A percentile compares a stretch with the other conserved stretches of the same genome.
These are phyloP conservation scores for Agrochola circellaris DNA, from an alignment of 2,888 invertebrate genomes.

Conservation along the genomic window DNA sequence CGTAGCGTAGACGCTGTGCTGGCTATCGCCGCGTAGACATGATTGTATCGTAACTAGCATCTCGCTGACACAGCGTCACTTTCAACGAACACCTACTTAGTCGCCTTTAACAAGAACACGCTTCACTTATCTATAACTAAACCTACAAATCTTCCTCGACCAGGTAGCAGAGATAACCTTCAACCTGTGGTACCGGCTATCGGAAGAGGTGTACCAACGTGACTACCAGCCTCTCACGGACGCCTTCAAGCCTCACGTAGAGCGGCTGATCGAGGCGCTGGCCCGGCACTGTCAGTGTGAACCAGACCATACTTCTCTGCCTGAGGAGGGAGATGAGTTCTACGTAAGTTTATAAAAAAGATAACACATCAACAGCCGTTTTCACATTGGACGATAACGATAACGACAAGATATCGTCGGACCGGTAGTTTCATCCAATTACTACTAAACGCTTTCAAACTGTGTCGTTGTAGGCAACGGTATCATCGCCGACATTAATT, in stretches of 20 bases:
- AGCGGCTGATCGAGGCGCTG: constrained; percentile 96
- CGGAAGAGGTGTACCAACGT: constrained; percentile 97
- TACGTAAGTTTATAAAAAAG: constrained; percentile 83
- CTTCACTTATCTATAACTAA: too few relatives aligned
- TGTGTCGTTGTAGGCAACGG: too few relatives aligned
- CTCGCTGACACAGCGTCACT: background rate
- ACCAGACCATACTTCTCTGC: constrained; percentile 96
- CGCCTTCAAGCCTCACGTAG: constrained; percentile 97
- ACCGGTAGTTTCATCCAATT: too few relatives aligned
- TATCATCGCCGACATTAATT: too few relatives aligned
- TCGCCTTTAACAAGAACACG: background rate
- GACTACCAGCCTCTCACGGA: constrained; percentile 95
- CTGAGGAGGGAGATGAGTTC: constrained; percentile 96
- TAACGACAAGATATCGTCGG: too few relatives aligned
- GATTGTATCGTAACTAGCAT: background rate
- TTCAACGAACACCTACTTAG: background rate
- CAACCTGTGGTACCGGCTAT: constrained; percentile 98
- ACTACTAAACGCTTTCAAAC: too few relatives aligned
- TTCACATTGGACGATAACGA: too few relatives aligned
- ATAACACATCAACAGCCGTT: background rate
- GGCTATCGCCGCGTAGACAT: background rate
- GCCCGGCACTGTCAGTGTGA: constrained; percentile 99
- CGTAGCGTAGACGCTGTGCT: background rate
- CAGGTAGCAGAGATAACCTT: constrained; percentile 96
- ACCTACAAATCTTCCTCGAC: background rate